Evolutionary conservation across 2,888 invertebrate species (phyloP), one percentile per base, ranked within the genome.

Genomic region (Helobdella robusta): DNA sequence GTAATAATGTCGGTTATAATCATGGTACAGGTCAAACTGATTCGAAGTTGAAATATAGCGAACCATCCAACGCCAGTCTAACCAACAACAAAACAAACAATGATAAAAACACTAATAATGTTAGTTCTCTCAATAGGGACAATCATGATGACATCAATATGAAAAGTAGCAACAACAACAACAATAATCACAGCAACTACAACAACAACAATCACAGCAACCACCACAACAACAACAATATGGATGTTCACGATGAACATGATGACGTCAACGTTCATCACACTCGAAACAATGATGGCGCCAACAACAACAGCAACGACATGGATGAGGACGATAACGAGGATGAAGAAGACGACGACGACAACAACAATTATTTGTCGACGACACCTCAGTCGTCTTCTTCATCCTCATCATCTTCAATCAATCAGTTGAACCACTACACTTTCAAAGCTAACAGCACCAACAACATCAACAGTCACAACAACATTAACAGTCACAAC

Each of bases 41-140:
- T 8, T 8, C 11, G 40, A 15, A 40, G 40, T 8, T 15, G 40
- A 15, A 40, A n/a, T n/a, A n/a, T n/a, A n/a, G n/a, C n/a, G n/a
- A n/a, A n/a, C n/a, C n/a, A n/a, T n/a, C 15, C 11, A 40, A 40
- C 15, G 8, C 11, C 15, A 50, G 4, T 50, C n/a, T 4, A 6
- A 50, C n/a, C 25, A 50, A 50, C 25, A 50, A 50, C 18, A 50
- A 50, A 6, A 50, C n/a, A 23, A 50, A 50, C 18, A 50, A 50
- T 18, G 25, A 50, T 18, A 50, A 50, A 23, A 50, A 50, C 18
- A 50, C n/a, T 50, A 50, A 50, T 50, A 50, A 50, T 50, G 25
- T 6, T 50, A 50, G 25, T 50, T 23, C 5, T 8, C n/a, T 23
- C 25, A 50, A 50, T 5, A 50, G 25, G n/a, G 25, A 50, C 25